Evolutionary conservation across 2,888 invertebrate species (phyloP).

Genomic region (Pyrrhosoma nymphula): DNA sequence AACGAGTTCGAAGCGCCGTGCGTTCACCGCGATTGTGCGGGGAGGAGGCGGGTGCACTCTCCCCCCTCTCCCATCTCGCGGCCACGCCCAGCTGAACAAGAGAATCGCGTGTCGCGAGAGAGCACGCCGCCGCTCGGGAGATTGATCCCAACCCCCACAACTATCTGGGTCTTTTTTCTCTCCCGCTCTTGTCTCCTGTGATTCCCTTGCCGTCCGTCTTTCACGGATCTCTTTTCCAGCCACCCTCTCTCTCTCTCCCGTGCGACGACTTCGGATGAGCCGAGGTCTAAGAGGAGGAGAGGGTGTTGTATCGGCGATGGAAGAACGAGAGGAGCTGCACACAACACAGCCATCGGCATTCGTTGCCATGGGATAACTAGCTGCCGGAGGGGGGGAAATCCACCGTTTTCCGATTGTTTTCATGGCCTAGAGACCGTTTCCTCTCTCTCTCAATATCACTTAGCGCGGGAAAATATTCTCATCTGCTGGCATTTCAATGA

Average conservation of each 20-base stretch:
- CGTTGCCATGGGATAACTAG: neutral
- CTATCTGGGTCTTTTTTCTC: neutral
- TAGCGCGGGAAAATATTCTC: neutral
- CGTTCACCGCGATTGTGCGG: neutral
- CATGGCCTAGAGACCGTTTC: slow-evolving; percentile 62
- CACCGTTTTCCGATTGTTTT: slow-evolving; percentile 60
- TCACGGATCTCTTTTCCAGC: slow-evolving; percentile 37
- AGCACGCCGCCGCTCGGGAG: neutral
- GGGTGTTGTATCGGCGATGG: neutral
- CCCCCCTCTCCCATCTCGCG: neutral
- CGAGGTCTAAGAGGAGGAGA: neutral
- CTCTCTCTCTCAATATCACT: neutral
- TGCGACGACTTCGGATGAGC: neutral
- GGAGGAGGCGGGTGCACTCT: neutral
- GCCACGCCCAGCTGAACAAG: slow-evolving; percentile 56
- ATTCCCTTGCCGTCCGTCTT: neutral
- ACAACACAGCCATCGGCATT: neutral
- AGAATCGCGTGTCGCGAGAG: slow-evolving; percentile 48
- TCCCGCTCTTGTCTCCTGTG: neutral
- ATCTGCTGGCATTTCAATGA: neutral
- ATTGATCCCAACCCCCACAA: slow-evolving; percentile 26
- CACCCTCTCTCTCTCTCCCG: neutral
- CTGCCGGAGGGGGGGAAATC: slow-evolving; percentile 28
- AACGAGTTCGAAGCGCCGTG: neutral
- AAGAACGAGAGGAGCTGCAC: neutral